Conservation (phyloP, 1,140 invertebrate species). For the Drosophila simulans region DNA sequence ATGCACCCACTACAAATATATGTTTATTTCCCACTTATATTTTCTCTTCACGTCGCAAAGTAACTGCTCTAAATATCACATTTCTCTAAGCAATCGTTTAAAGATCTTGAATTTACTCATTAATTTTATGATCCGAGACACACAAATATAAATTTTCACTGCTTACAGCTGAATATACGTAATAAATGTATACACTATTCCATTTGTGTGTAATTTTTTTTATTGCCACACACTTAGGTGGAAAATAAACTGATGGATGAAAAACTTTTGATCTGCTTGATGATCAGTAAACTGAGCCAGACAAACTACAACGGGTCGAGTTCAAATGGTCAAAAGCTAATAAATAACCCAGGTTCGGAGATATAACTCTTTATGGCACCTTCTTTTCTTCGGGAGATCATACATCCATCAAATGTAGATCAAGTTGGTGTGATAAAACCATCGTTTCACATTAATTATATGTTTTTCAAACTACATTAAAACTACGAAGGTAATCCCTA, state of each 20-base stretch:
- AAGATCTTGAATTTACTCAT: slow-evolving; percentile 34
- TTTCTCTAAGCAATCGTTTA: slow-evolving; percentile 11
- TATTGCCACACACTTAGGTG: slow-evolving; percentile 53
- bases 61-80: slow-evolving; percentile 12
- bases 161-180: slow-evolving; percentile 32
- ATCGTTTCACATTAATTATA: slow-evolving; percentile 79
- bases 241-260: slow-evolving; percentile 38
- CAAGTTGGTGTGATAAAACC: slow-evolving; percentile 75
- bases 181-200: slow-evolving; percentile 64
- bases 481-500: slow-evolving; percentile 15
- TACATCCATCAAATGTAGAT: slow-evolving; percentile 73
- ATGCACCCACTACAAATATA: no score
- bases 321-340: slow-evolving; percentile 71
- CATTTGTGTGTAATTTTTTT: slow-evolving; percentile 36
- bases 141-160: slow-evolving; percentile 2
- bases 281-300: slow-evolving; percentile 73
- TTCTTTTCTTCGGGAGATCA: slow-evolving; percentile 40
- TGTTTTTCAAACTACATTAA: slow-evolving; percentile 77
- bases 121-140: slow-evolving; percentile 27
- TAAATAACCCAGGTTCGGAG: slow-evolving; percentile 54
- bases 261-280: slow-evolving; percentile 49
- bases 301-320: slow-evolving; percentile 51
- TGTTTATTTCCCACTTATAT: no score
- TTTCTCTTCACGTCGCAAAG: neutral
- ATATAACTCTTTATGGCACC: slow-evolving; percentile 62